These are phyloP conservation scores for Alligator sinensis DNA, from an alignment of 2,113 vertebrate species.

Conservation along the genomic window DNA sequence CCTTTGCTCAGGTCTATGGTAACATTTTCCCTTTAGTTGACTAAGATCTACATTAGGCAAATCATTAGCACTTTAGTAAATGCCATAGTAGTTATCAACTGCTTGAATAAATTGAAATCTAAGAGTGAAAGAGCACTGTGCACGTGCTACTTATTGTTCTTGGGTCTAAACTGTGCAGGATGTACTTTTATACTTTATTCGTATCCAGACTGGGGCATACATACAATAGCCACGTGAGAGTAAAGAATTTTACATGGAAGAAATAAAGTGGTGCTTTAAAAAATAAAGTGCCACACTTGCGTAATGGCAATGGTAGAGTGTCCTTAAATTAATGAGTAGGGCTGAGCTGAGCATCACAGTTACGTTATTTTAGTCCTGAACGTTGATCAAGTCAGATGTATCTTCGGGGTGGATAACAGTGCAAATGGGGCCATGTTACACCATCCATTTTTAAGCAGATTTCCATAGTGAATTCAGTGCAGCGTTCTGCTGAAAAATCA, in stretches of 20 bases:
- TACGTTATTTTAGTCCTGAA: not conserved
- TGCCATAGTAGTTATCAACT: constrained; percentile 67
- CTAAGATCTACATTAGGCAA: constrained; percentile 70
- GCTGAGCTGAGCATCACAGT: constrained; percentile 30
- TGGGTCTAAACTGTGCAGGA: constrained; percentile 72
- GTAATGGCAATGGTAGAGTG: not conserved
- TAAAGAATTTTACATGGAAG: constrained; percentile 57
- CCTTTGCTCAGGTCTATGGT: constrained; percentile 58
- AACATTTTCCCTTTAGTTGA: constrained; percentile 45
- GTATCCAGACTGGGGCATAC: constrained; percentile 65
- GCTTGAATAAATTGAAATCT: constrained; percentile 74
- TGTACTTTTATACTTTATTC: constrained; percentile 70
- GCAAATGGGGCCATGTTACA: not conserved
- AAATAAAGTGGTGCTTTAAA: constrained; percentile 55
- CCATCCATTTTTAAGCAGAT: constrained; percentile 12
- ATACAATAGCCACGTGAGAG: constrained; percentile 68
- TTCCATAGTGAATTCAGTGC: not conserved
- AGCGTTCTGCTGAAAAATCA: constrained; percentile 25
- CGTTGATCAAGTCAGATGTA: not conserved
- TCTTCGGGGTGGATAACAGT: rapidly evolving
- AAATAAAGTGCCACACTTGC: constrained; percentile 17
- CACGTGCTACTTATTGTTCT: constrained; percentile 67
- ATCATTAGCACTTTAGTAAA: constrained; percentile 68
- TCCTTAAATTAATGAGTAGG: not conserved
- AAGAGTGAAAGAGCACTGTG: constrained; percentile 65